Evolutionary conservation across 2,888 invertebrate species (phyloP).

Genomic region (Volucella bombylans): DNA sequence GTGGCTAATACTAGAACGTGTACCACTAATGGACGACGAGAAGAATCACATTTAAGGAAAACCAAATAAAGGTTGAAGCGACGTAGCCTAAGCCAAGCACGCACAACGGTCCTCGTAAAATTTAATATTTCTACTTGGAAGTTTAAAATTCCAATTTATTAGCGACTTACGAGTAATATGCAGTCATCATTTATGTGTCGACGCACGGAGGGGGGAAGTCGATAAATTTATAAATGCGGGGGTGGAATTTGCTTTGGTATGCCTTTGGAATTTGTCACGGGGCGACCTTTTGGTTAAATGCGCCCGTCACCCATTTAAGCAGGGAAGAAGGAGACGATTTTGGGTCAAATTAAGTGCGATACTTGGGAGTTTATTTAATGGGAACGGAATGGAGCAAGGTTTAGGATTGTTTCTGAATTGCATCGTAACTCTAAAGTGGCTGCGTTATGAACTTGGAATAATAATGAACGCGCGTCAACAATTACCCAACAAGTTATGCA

Average conservation of each 20-base stretch:
- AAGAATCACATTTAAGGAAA: constrained; percentile 26
- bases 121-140: constrained; percentile 73
- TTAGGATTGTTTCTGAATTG: constrained; percentile 57
- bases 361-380: constrained; percentile 63
- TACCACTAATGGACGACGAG: constrained; percentile 69
- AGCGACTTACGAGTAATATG: constrained; percentile 38
- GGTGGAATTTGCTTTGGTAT: constrained; percentile 56
- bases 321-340: constrained; percentile 24
- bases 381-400: constrained; percentile 11
- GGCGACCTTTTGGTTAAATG: constrained; percentile 35
- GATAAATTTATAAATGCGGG: constrained; percentile 65
- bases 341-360: constrained; percentile 61
- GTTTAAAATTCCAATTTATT: constrained; percentile 72
- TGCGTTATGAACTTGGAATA: constrained; percentile 65
- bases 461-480: constrained; percentile 43
- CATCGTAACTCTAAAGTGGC: constrained; percentile 63
- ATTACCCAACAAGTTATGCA: constrained; percentile 3
- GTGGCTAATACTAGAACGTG: constrained; percentile 69
- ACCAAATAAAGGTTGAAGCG: constrained; percentile 50
- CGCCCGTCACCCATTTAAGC: neutral
- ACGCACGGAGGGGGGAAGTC: constrained; percentile 29
- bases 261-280: constrained; percentile 46
- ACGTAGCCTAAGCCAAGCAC: constrained; percentile 65
- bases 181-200: constrained; percentile 51
- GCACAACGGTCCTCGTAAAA: constrained; percentile 70